Conservation (phyloP, 2,113 vertebrate genomes). For the Cnemophilus loriae region DNA sequence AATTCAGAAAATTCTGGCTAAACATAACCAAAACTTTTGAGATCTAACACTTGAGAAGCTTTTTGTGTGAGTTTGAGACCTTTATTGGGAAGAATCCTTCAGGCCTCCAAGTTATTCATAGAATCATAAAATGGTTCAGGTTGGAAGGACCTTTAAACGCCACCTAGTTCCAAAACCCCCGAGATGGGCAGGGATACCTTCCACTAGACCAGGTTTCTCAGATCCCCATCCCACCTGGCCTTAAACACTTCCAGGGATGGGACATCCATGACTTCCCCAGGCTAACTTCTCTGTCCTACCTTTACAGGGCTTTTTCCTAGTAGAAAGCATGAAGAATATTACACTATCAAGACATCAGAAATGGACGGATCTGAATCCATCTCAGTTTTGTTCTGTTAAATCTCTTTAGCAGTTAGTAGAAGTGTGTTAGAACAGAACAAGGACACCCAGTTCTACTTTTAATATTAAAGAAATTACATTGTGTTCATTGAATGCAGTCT, state of each 20-base stretch:
- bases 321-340: background rate
- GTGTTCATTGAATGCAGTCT: background rate
- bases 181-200: background rate
- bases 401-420: background rate
- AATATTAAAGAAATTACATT: background rate
- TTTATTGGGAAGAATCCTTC: background rate
- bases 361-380: background rate
- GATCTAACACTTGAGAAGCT: background rate
- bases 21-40: rapidly evolving
- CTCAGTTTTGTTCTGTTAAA: background rate
- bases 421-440: background rate
- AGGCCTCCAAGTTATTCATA: background rate
- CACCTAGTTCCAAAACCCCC: background rate
- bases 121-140: background rate
- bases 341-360: background rate
- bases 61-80: background rate
- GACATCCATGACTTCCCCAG: background rate
- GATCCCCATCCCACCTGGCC: background rate
- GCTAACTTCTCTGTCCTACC: background rate
- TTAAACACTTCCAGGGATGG: background rate
- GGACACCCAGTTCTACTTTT: background rate
- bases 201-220: background rate
- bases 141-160: background rate
- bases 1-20: background rate
- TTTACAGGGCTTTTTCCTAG: background rate